A percentile compares a stretch with the other conserved stretches of the same genome.
These are phyloP conservation scores for Agrenia bidenticulata DNA, from an alignment of 2,888 invertebrate genomes.

Conservation along the genomic window DNA sequence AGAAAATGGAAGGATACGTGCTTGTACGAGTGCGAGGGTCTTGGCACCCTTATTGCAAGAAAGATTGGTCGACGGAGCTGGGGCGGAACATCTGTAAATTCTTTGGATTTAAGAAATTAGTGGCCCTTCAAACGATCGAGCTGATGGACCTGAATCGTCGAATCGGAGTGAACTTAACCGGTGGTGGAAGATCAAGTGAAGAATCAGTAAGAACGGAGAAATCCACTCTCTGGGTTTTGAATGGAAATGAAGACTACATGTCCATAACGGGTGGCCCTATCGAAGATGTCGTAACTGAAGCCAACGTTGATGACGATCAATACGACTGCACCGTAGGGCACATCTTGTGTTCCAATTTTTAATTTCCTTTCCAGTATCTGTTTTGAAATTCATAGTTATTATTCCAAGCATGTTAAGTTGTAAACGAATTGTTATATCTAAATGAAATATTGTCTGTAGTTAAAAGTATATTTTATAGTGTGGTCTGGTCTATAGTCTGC, in stretches of 20 bases:
- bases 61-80: conserved; percentile 29
- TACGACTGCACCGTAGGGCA: background rate
- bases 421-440: no score
- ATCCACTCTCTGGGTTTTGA: background rate
- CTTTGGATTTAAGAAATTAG: background rate
- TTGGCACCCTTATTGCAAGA: conserved; percentile 41
- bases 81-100: conserved; percentile 22
- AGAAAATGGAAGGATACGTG: conserved; percentile 25
- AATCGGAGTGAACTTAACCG: background rate
- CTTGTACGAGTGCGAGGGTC: conserved; percentile 27
- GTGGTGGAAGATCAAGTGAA: background rate
- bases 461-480: no score
- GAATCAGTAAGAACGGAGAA: background rate
- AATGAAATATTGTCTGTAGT: no score
- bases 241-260: background rate
- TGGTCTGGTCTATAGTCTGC: no score
- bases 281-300: conserved; percentile 5
- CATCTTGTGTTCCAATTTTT: conserved; percentile 1
- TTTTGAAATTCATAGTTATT: no score
- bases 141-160: background rate
- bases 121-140: background rate
- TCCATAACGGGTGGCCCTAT: background rate
- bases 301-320: background rate
- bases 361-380: no score
- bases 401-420: no score